phyloP scores from a whole-genome alignment of 2,888 invertebrate genomes.

The Criorhina ranunculi region DNA sequence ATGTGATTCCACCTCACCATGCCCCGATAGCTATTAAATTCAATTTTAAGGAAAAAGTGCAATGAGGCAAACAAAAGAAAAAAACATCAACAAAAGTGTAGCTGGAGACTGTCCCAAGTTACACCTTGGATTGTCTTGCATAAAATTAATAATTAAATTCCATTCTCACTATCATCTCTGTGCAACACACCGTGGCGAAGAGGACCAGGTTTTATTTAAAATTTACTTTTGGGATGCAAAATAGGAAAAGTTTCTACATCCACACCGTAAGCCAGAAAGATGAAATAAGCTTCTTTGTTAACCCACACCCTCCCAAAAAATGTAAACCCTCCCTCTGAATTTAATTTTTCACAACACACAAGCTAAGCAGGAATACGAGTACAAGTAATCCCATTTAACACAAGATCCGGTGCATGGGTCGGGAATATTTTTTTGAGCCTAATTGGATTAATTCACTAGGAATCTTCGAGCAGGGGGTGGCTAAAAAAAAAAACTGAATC shows the following conservation, averaged over 20 bases:
- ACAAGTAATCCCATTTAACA: constrained; percentile 74
- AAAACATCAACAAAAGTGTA: constrained; percentile 39
- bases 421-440: constrained; percentile 70
- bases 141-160: constrained; percentile 75
- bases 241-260: constrained; percentile 49
- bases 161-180: constrained; percentile 71
- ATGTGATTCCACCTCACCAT: constrained; percentile 10
- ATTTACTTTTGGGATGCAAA: constrained; percentile 66
- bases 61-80: constrained; percentile 41
- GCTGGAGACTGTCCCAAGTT: constrained; percentile 25
- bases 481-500: constrained; percentile 21
- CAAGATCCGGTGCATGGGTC: constrained; percentile 49
- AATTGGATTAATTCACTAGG: constrained; percentile 73
- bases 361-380: constrained; percentile 44
- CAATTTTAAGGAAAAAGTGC: constrained; percentile 51
- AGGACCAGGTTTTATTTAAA: constrained; percentile 54
- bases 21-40: constrained; percentile 51
- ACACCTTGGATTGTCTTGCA: constrained; percentile 67
- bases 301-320: constrained; percentile 2
- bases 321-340: constrained; percentile 16
- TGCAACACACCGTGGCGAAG: constrained; percentile 37
- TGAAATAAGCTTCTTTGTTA: constrained; percentile 65
- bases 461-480: background rate
- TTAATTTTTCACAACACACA: constrained; percentile 60
- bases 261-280: constrained; percentile 30